Evolutionary conservation across 23 tunicate genomes (phyloP), one percentile per base, ranked within the genome.

Genomic region (Ciona savignyi): DNA sequence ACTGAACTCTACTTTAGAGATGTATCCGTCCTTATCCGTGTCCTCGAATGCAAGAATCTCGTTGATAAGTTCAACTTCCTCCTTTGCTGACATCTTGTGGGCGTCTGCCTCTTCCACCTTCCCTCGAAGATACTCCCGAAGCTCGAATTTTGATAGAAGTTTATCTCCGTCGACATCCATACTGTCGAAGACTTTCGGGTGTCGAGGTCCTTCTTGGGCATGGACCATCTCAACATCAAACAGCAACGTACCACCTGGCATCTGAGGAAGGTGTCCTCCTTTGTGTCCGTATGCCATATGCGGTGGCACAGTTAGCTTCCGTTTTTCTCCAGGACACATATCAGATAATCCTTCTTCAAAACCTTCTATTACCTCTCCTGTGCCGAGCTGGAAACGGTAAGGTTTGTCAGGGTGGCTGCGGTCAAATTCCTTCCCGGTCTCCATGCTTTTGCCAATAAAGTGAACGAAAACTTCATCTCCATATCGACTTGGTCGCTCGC

Each of bases 141-240:
- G 51, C 83, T 91, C 97, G 66, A 85, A 91, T 51, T 34, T 76
- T 27, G 94, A 72, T 6, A 93, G 74, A 30, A 27, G 56, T 62
- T 86, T 93, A 29, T 93, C 85, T 28, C 84, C 87, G 34, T 93
- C 93, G 2, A 93, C 23, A 34, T 94, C 99, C 90, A 94, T 94
- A 30, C 34, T 61, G 75, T 94, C 83, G 63, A 94, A 94, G 72
- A 94, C 95, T 48, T 94, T 84, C 1, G 99, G 99, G 78, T 94
- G 99, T 27, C 99, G 62, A 6, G 99, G 99, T 0, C 99, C 99
- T 69, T 87, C 97, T 70, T 94, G 95, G 2, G 99, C 99, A 65
- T 94, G 99, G 0, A 94, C 99, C 70, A 94, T 51, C 62, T 94
- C 99, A 21, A 94, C 95, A 34, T 94, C 99, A 49, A 81, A 94